Percentiles rank a stretch among this genome's conserved stretches.
Evolutionary conservation across 2,113 vertebrate species (phyloP).

Genomic region (Tyto alba): DNA sequence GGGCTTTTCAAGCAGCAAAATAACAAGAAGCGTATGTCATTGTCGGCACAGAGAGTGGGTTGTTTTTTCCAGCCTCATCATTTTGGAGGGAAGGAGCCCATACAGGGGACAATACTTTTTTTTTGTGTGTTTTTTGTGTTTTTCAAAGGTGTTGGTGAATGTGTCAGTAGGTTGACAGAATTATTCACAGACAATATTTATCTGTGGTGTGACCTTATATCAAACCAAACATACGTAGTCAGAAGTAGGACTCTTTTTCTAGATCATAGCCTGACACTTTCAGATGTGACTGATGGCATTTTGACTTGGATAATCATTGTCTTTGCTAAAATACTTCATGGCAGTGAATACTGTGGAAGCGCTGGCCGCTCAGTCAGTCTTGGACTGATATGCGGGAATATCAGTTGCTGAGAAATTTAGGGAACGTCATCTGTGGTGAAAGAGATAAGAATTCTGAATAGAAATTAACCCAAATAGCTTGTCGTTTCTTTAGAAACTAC

Average conservation of each 20-base stretch:
- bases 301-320: not conserved
- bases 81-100: not conserved
- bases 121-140: not conserved
- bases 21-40: not conserved
- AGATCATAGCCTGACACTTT: not conserved
- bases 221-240: not conserved
- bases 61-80: not conserved
- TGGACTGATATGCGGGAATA: not conserved
- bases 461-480: not conserved
- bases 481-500: not conserved
- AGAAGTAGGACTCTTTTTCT: not conserved
- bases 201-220: not conserved
- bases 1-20: not conserved
- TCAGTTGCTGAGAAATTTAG: not conserved
- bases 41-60: not conserved
- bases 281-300: not conserved
- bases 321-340: not conserved
- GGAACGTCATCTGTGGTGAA: not conserved
- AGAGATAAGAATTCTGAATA: not conserved
- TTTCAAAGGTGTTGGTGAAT: not conserved
- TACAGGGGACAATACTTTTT: rapidly evolving
- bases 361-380: not conserved
- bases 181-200: not conserved
- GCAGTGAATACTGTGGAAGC: not conserved
- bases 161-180: not conserved